Evolutionary conservation across 1,140 invertebrate species (phyloP), one percentile per base, ranked within the genome.

Genomic region (Brachionus manjavacas): DNA sequence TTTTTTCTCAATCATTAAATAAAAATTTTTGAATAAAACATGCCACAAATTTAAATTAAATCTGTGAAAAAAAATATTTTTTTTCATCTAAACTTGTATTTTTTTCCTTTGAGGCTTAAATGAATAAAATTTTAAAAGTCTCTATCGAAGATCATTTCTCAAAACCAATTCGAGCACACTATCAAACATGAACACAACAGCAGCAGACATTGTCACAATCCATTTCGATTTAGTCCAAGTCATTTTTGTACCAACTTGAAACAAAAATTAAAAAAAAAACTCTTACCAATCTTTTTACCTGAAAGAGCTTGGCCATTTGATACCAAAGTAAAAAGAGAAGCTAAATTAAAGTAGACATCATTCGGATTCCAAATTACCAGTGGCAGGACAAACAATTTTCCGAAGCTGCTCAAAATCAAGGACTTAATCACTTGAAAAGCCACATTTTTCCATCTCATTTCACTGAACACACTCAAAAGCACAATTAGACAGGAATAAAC

Each of bases 321-420:
- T 35, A 64, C 0, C 12, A 31, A 23, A 4, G 52, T 81, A 25
- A 81, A 68, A 31, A 68, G 16, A 43, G 12, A 35, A 11, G 79
- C 79, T 39, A 81, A 20, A 43, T 60, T 68, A 64, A 81, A 81
- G 43, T 81, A 81, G 4, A 81, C 41, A 9, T 64, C 79, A 14
- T 81, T 81, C 20, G 79, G 79, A 35, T 81, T 81, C 79, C 79
- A 81, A 12, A 81, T 81, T 9, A 81, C 79, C 7, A 81, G n/a
- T 28, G 79, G 79, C 9, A 81, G 23, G 31, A 81, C 79, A 12
- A 68, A 60, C 39, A 81, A 68, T 68, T 81, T 81, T 16, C 52
- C 79, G 66, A 81, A 81, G 25, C 64, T 68, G 52, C 79, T 81
- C 31, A 81, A 64, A 41, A 81, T 81, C 12, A 81, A 46, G 0